These are phyloP conservation scores for Sorex maritimensis DNA, from an alignment of 2,797 vertebrate genomes.

Conservation along the genomic window DNA sequence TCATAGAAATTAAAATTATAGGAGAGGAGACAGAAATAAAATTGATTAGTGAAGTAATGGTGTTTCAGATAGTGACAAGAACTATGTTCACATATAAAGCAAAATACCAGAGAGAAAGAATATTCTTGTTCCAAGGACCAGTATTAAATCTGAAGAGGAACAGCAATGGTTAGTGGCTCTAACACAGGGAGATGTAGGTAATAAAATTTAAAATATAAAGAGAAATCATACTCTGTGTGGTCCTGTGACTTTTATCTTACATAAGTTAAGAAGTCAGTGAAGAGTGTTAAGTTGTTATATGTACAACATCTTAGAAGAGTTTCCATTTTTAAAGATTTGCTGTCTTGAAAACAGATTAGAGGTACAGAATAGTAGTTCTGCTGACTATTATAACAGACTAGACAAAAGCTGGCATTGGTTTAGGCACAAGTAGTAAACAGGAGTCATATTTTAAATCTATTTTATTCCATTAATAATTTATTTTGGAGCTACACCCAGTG, in stretches of 20 bases:
- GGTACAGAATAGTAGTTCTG: neutral
- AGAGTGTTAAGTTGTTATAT: neutral
- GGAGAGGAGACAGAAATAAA: neutral
- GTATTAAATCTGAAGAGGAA: neutral
- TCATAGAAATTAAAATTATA: conserved; percentile 28
- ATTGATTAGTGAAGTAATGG: conserved; percentile 5
- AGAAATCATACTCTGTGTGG: too few species aligned
- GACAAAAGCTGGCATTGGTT: neutral
- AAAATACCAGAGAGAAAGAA: neutral
- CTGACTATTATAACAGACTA: neutral
- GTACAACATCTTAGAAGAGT: neutral
- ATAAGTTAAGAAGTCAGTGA: neutral
- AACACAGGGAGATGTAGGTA: neutral
- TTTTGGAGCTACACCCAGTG: too few species aligned
- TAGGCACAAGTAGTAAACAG: neutral
- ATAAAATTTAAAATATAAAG: neutral
- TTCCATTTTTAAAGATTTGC: neutral
- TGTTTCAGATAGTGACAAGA: neutral
- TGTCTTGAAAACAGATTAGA: neutral
- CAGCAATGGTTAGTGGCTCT: neutral
- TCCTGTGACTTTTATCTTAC: neutral
- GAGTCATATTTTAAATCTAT: conserved; percentile 7
- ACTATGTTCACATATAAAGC: neutral
- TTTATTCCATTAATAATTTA: neutral
- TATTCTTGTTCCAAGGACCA: neutral